Conservation (phyloP, 2,888 invertebrate species). For the Chorisops tibialis region DNA sequence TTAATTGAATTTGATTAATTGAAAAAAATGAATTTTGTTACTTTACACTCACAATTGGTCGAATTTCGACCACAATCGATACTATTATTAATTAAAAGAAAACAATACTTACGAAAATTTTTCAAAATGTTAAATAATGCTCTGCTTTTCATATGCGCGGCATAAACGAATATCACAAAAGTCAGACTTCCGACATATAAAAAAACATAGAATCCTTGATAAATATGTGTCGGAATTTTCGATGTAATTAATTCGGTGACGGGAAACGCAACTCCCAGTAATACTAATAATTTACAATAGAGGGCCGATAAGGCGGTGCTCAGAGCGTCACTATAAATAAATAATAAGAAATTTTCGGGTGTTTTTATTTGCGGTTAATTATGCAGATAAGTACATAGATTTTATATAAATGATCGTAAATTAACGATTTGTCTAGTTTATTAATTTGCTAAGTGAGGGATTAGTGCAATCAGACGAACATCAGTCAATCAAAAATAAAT, state of each 20-base stretch:
- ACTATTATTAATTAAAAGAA: neutral
- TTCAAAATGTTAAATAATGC: slow-evolving; percentile 62
- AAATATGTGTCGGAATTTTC: slow-evolving; percentile 70
- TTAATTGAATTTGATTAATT: too few relatives aligned
- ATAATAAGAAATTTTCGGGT: neutral
- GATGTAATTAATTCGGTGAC: slow-evolving; percentile 81
- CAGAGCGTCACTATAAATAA: slow-evolving; percentile 62
- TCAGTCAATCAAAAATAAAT: too few relatives aligned
- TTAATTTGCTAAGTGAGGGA: too few relatives aligned
- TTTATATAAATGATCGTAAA: too few relatives aligned
- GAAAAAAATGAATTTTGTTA: too few relatives aligned
- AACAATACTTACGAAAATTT: slow-evolving; percentile 49
- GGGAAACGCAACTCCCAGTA: slow-evolving; percentile 80
- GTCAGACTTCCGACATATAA: slow-evolving; percentile 72
- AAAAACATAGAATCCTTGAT: slow-evolving; percentile 83
- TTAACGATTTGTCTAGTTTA: too few relatives aligned
- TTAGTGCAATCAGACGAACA: too few relatives aligned
- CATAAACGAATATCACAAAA: slow-evolving; percentile 72
- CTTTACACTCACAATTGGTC: too few relatives aligned
- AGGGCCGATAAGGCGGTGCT: slow-evolving; percentile 74
- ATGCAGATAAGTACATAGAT: too few relatives aligned
- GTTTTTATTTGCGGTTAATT: neutral
- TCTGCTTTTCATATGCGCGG: slow-evolving; percentile 62
- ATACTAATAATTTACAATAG: slow-evolving; percentile 80
- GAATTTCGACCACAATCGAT: too few relatives aligned